Base-by-base conservation (phyloP, 2,797 vertebrate genomes). In the Caiman crocodilus region DNA sequence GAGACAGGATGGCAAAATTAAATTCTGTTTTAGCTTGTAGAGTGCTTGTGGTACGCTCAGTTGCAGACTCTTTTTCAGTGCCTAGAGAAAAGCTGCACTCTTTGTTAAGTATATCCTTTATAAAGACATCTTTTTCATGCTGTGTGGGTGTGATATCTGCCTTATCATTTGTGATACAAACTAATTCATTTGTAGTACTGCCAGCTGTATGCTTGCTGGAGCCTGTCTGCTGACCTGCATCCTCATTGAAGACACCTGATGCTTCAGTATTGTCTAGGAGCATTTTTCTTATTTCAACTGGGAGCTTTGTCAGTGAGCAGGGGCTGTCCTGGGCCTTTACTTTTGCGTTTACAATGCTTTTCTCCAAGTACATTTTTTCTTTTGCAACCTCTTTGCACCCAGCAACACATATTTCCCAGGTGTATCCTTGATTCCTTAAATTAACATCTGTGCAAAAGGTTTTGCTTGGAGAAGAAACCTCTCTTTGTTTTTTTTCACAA, bases 401-500 rank as follows among this genome's bases (percentile, higher is more conserved):
- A 78, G 84, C 95, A 95, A 50, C 93, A 50, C 5, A 32, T 65
- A 80, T 80, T 89, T 97, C 97, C 0, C 2, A 91, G 69, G 28
- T 90, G 89, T 97, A 94, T 85, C 94, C 96, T 96, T 97, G 93
- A 83, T 58, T 88, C 92, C 88, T 94, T 90, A 95, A 86, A 93
- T 91, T 90, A 91, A 93, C 86, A 91, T 88, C 96, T 94, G 76
- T 89, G 93, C 85, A 92, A 63, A 97, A 67, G n/a, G 30, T 89
- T 89, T 94, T 89, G 97, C 83, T 83, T 75, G 95, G 96, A 95
- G 97, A 97, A 92, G 96, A 97, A 91, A 93, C 96, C 97, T 97
- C 97, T 96, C 76, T 96, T 96, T 97, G 98, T 91, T 98, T 97
- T 97, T 96, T 90, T 82, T 97, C 91, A 77, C 79, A 71, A 96